Percentiles rank a stretch among this genome's conserved stretches.
Evolutionary conservation across 2,797 vertebrate species (phyloP).

Genomic region (Lagocephalus sceleratus): DNA sequence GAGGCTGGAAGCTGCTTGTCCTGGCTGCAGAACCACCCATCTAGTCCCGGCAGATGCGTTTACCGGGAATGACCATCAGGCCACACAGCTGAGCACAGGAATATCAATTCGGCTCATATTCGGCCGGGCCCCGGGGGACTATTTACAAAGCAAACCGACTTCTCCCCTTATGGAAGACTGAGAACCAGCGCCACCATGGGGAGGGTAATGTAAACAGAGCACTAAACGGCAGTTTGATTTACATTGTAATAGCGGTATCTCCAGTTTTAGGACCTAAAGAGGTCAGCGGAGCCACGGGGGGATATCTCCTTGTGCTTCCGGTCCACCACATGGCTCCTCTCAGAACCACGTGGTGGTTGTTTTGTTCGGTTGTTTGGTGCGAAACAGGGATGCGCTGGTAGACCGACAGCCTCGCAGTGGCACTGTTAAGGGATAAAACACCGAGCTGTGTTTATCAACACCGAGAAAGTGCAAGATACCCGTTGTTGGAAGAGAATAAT

Average conservation of each 20-base stretch:
- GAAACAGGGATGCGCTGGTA: constrained; percentile 23
- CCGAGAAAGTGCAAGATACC: constrained; percentile 64
- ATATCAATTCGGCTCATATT: constrained; percentile 69
- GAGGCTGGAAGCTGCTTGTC: constrained; percentile 49
- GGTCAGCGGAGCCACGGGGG: constrained; percentile 26
- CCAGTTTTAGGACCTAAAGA: constrained; percentile 32
- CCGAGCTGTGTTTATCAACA: constrained; percentile 71
- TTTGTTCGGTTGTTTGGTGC: constrained; percentile 48
- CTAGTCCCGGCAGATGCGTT: constrained; percentile 62
- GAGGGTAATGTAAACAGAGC: constrained; percentile 45
- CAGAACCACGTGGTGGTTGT: constrained; percentile 33
- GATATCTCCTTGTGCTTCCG: constrained; percentile 49
- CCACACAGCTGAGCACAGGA: constrained; percentile 70
- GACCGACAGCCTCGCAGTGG: constrained; percentile 39
- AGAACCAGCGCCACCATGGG: constrained; percentile 35
- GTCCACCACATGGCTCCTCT: too few relatives aligned
- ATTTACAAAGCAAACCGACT: constrained; percentile 53
- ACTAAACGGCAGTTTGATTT: constrained; percentile 49
- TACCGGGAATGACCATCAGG: constrained; percentile 59
- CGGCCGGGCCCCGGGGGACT: constrained; percentile 46
- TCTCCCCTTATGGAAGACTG: constrained; percentile 44
- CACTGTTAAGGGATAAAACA: constrained; percentile 53
- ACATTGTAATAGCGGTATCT: constrained; percentile 42
- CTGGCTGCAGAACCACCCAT: constrained; percentile 55
- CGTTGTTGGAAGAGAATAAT: constrained; percentile 72